Evolutionary conservation across 2,797 vertebrate species (phyloP), one percentile per base, ranked within the genome.

Genomic region (Silurus lanzhouensis): DNA sequence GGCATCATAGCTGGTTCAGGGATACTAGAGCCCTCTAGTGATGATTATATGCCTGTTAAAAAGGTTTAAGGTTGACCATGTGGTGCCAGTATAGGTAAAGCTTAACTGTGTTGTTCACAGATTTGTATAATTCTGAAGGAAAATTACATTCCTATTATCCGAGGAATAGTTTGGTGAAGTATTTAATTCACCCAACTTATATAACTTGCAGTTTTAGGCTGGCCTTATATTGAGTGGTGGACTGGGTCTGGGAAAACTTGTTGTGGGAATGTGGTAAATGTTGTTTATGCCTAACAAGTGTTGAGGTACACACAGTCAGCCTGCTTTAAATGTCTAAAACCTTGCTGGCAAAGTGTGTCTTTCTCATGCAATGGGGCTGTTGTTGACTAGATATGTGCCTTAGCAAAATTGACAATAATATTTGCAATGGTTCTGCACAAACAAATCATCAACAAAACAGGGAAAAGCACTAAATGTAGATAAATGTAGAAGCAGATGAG

Each of bases 1-100:
- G 58, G 84, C 12, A 75, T 83, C 22, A 44, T 14, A 2, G 12
- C 61, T 0, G 81, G 25, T 71, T 71, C 81, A 78, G 83, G 72
- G 31, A 76, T 87, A 3, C 15, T 94, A 6, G 87, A 91, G 77
- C 92, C 92, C 76, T 92, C 90, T 46, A 81, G 82, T 78, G 92
- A 84, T 2, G 94, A 90, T 20, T 95, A 95, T 13, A 88, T 92
- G 91, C 90, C 92, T 20, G 91, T 88, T 8, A 85, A 83, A 46
- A 90, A 89, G 25, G 85, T 91, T 0, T 48, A 89, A 52, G 81
- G 17, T 14, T 87, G 75, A 68, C 77, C 6, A 9, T 27, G 78
- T 81, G 61, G 15, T 1, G 0, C 22, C 48, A 78, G 58, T 79
- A 63, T 14, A 71, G 22, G 20, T 72, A 20, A 75, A 27, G 12